These are phyloP conservation scores for Drosophila tristis DNA, from an alignment of 1,140 invertebrate species.

Conservation along the genomic window DNA sequence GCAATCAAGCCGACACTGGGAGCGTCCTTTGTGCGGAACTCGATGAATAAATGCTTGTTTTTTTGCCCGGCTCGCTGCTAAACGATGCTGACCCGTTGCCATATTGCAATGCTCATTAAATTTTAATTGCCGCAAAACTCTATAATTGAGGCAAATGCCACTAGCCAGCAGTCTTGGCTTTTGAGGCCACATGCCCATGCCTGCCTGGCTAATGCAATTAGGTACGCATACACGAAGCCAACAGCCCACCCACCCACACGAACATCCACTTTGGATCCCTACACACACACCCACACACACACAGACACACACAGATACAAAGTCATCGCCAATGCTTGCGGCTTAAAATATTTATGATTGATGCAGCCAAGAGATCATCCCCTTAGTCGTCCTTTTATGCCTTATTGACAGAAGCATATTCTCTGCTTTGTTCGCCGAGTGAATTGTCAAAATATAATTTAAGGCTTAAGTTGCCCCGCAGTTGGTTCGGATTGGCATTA, in stretches of 20 bases:
- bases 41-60: not conserved
- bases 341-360: constrained; percentile 79
- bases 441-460: constrained; percentile 73
- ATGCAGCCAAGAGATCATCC: constrained; percentile 57
- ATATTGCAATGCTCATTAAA: constrained; percentile 62
- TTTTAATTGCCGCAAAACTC: constrained; percentile 69
- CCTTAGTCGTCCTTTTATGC: constrained; percentile 38
- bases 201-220: constrained; percentile 68
- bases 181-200: constrained; percentile 43
- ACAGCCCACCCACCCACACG: constrained; percentile 2
- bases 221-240: constrained; percentile 16
- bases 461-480: constrained; percentile 50
- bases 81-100: constrained; percentile 15
- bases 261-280: not conserved
- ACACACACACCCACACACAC: constrained; percentile 9
- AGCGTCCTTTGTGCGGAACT: too few species aligned
- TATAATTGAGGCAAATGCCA: constrained; percentile 64
- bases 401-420: constrained; percentile 51
- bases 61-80: constrained; percentile 8
- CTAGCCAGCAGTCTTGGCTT: constrained; percentile 49
- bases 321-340: constrained; percentile 55
- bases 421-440: constrained; percentile 61
- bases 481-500: constrained; percentile 16
- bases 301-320: constrained; percentile 34
- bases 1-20: too few species aligned